These are phyloP conservation scores for Phalacrocorax brasilianus DNA, from an alignment of 2,113 vertebrate species.

Conservation along the genomic window DNA sequence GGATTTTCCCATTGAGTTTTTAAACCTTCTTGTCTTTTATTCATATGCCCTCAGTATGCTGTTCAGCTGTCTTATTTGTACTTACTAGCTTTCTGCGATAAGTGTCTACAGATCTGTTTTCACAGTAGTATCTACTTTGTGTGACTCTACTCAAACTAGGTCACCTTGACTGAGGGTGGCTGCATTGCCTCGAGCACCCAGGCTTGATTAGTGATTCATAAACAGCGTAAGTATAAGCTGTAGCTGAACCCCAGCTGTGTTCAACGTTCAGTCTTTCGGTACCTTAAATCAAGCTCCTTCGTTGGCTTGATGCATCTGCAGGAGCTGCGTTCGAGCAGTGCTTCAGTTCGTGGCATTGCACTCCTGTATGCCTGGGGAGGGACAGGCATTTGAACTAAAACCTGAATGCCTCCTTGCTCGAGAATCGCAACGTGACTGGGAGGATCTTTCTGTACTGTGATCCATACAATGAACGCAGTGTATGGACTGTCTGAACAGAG, in stretches of 20 bases:
- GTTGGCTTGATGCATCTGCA: background rate
- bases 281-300: background rate
- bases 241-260: background rate
- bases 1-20: background rate
- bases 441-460: background rate
- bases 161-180: background rate
- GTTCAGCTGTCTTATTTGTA: background rate
- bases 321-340: background rate
- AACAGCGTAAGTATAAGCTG: background rate
- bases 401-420: background rate
- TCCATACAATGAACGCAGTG: slow-evolving; percentile 31
- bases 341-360: background rate
- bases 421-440: background rate
- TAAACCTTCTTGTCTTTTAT: background rate
- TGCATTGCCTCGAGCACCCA: background rate
- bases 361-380: background rate
- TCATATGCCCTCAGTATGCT: background rate
- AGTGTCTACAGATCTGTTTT: background rate
- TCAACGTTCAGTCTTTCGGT: background rate
- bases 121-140: background rate
- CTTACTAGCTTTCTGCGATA: background rate
- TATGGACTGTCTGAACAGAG: background rate
- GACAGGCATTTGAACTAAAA: background rate
- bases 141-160: background rate
- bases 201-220: background rate